A percentile compares a stretch with the other conserved stretches of the same genome.
Conservation (phyloP, 2,113 vertebrate species). For the Podiceps cristatus region DNA sequence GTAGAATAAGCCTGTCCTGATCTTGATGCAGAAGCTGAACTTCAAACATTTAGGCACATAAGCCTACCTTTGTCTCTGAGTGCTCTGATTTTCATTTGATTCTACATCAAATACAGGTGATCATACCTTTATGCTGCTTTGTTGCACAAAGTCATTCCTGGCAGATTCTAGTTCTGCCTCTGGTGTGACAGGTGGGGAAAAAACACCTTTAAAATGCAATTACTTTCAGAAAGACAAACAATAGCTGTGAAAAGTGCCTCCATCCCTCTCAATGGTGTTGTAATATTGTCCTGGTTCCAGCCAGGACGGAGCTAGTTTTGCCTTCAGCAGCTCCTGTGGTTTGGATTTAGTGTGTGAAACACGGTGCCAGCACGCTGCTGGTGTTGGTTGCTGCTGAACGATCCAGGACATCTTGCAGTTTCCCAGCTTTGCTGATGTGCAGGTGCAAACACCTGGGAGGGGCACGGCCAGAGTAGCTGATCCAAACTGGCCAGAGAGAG, state of each 20-base stretch:
- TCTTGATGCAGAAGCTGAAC: neutral
- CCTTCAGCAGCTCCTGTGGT: too few relatives aligned
- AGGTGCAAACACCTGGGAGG: too few relatives aligned
- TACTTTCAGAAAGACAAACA: neutral
- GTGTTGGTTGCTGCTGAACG: too few relatives aligned
- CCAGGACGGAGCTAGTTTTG: too few relatives aligned
- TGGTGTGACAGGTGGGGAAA: neutral
- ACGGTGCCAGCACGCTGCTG: too few relatives aligned
- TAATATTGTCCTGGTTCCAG: neutral
- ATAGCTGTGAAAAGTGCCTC: neutral
- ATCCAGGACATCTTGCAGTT: too few relatives aligned
- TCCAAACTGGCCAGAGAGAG: too few relatives aligned
- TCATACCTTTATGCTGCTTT: neutral
- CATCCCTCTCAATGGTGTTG: neutral
- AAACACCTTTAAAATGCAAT: neutral
- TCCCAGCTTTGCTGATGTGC: too few relatives aligned
- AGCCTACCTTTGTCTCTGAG: neutral
- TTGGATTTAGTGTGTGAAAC: too few relatives aligned
- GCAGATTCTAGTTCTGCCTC: neutral
- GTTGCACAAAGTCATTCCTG: neutral
- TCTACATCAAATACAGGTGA: neutral
- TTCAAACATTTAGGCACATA: neutral
- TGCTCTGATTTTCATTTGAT: neutral
- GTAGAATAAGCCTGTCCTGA: neutral
- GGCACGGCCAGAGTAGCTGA: too few relatives aligned